phyloP scores from a whole-genome alignment of 2,888 invertebrate species.

The Aromia moschata region DNA sequence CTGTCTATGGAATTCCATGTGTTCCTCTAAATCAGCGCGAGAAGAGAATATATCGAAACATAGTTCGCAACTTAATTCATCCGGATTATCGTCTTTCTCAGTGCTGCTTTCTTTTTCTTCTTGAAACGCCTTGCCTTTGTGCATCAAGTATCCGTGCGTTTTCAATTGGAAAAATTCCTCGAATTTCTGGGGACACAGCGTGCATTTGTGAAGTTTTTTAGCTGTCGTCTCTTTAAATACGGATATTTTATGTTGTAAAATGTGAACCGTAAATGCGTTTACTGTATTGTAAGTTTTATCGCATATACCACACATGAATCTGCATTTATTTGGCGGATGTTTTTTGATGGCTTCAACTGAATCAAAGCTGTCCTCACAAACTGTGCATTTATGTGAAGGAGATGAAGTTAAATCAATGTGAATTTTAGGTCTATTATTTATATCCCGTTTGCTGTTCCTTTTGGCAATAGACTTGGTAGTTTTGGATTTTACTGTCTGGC shows the following conservation, averaged over 20 bases:
- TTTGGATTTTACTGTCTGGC: no score
- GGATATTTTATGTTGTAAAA: constrained; percentile 33
- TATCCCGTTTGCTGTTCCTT: not conserved
- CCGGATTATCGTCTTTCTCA: not conserved
- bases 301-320: constrained; percentile 25
- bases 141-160: constrained; percentile 23
- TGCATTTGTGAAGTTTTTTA: constrained; percentile 20
- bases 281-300: constrained; percentile 24
- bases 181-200: constrained; percentile 22
- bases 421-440: not conserved
- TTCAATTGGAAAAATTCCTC: constrained; percentile 25
- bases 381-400: constrained; percentile 15
- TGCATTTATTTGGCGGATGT: constrained; percentile 28
- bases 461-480: not conserved
- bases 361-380: constrained; percentile 20
- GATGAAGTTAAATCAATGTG: not conserved
- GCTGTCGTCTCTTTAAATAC: not conserved
- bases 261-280: constrained; percentile 27
- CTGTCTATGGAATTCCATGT: constrained; percentile 42
- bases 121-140: constrained; percentile 2
- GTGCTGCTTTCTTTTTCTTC: not conserved
- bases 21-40: constrained; percentile 38
- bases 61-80: constrained; percentile 37
- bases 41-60: constrained; percentile 43
- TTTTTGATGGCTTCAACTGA: constrained; percentile 23